A percentile compares a stretch with the other conserved stretches of the same genome.
These are phyloP conservation scores for Epinephelus coioides DNA, from an alignment of 2,797 vertebrate species.

Conservation along the genomic window DNA sequence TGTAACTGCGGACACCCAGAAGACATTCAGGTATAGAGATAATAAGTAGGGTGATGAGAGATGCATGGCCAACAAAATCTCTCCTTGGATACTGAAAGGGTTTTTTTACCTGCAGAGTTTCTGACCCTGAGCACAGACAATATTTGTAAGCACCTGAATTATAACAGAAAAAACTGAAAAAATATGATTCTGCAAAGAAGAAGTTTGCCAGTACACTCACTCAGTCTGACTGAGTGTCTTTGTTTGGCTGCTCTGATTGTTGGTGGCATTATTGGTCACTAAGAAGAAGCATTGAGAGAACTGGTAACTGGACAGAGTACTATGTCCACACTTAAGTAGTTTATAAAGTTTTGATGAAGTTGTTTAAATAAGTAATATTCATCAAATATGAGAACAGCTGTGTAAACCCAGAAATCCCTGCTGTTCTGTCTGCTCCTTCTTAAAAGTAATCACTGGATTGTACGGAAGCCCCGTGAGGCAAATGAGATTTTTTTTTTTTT, in stretches of 20 bases:
- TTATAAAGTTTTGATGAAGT: background rate
- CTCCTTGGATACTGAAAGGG: background rate
- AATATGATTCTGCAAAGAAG: background rate
- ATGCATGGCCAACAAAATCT: background rate
- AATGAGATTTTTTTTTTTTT: no score
- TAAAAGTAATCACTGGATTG: no score
- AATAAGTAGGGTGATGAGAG: background rate
- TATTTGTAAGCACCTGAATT: no score
- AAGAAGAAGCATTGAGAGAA: background rate
- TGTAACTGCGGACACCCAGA: background rate
- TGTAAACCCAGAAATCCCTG: no score
- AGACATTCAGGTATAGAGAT: background rate
- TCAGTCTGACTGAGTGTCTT: background rate
- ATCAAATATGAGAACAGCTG: no score
- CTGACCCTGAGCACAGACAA: no score
- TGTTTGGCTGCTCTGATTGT: background rate
- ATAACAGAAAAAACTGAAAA: no score
- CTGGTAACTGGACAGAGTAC: no score
- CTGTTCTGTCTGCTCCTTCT: no score
- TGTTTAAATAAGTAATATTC: background rate
- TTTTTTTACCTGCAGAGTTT: background rate
- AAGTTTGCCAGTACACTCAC: no score
- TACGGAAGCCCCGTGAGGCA: no score
- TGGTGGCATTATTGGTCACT: background rate
- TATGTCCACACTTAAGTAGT: background rate